phyloP scores from a whole-genome alignment of 1,140 invertebrate species.

The Bombus picipes region DNA sequence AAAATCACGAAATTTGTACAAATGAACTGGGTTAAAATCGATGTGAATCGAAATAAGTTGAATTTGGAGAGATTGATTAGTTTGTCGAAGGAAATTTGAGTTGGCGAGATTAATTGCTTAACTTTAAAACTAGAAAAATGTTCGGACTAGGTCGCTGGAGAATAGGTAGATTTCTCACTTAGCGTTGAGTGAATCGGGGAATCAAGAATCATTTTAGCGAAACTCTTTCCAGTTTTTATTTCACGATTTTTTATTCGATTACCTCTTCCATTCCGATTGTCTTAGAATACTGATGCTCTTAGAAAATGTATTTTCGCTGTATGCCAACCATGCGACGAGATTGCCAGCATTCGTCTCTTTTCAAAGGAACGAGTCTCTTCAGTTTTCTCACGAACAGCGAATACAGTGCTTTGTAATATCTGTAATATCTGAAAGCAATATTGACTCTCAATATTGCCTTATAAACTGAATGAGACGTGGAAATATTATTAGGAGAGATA shows the following conservation, averaged over 20 bases:
- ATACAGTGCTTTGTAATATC: constrained; percentile 20
- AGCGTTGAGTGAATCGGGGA: background rate
- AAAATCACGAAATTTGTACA: background rate
- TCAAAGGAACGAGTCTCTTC: constrained; percentile 4
- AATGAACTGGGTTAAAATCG: background rate
- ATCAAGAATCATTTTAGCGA: constrained; percentile 11
- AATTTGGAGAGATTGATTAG: background rate
- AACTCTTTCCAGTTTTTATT: constrained; percentile 21
- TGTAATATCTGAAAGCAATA: constrained; percentile 13
- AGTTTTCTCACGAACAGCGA: constrained; percentile 18
- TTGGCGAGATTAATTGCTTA: background rate
- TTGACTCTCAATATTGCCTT: background rate
- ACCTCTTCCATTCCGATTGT: background rate
- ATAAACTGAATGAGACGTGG: background rate
- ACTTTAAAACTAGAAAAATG: background rate
- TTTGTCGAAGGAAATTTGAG: background rate
- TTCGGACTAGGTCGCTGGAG: background rate
- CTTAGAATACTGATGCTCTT: constrained; percentile 2
- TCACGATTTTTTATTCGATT: constrained; percentile 26
- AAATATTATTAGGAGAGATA: background rate
- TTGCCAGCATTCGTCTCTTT: constrained; percentile 55
- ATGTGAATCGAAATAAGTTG: background rate
- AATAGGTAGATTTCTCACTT: constrained; percentile 11
- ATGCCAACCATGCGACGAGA: constrained; percentile 37
- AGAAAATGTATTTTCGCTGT: constrained; percentile 36